These are phyloP conservation scores for Aphelinus certus DNA, from an alignment of 1,140 invertebrate species.

Conservation along the genomic window DNA sequence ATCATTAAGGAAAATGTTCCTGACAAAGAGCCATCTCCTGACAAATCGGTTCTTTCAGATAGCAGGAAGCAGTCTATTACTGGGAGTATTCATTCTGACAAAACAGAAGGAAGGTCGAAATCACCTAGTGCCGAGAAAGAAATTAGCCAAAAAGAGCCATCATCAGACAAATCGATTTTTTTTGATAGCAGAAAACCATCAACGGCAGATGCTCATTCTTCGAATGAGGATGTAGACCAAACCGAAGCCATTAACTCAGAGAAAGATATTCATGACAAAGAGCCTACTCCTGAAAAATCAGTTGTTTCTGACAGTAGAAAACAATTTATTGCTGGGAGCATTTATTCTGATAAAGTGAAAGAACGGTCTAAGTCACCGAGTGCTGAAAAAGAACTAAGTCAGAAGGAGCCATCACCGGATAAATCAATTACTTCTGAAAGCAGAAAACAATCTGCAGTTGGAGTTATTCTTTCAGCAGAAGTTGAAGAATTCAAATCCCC, in stretches of 20 bases:
- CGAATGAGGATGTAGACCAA: background rate
- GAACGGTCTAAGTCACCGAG: constrained; percentile 18
- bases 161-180: background rate
- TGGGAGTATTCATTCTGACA: no score
- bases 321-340: no score
- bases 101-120: constrained; percentile 11
- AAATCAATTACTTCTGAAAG: background rate
- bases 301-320: background rate
- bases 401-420: constrained; percentile 11
- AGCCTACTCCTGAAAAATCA: background rate
- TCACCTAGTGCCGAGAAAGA: constrained; percentile 33
- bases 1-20: constrained; percentile 21
- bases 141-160: background rate
- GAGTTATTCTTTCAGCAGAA: background rate
- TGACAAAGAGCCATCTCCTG: background rate
- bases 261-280: constrained; percentile 15
- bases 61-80: background rate
- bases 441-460: background rate
- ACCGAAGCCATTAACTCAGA: constrained; percentile 27
- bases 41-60: background rate
- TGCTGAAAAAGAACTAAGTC: constrained; percentile 17
- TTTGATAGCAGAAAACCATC: background rate
- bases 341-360: no score
- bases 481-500: constrained; percentile 7
- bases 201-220: background rate